Evolutionary conservation across 2,113 vertebrate species (phyloP).

Genomic region (Lonchura striata): DNA sequence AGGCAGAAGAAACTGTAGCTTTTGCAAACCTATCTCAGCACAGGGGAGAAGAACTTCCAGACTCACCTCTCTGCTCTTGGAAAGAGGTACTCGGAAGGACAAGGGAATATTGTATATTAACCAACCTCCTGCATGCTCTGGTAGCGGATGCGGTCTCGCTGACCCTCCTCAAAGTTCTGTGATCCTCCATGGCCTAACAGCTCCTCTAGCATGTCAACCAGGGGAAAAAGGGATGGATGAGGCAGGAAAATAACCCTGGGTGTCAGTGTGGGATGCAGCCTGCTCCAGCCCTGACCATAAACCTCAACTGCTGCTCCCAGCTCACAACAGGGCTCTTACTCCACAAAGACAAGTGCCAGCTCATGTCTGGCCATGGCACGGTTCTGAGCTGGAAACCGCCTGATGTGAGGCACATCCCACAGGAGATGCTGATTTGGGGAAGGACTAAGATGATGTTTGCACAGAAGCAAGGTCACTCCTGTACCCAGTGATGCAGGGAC

Average conservation of each 20-base stretch:
- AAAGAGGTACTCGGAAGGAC: not conserved
- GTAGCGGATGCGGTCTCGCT: fast-evolving
- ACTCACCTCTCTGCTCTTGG: not conserved
- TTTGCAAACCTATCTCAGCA: not conserved
- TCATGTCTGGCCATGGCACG: fast-evolving
- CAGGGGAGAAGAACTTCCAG: not conserved
- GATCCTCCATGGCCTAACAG: not conserved
- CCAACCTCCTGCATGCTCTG: fast-evolving
- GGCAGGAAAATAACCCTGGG: not conserved
- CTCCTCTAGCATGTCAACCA: not conserved
- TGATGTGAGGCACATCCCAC: not conserved
- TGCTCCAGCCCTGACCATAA: fast-evolving
- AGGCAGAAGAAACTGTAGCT: not conserved
- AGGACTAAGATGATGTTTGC: fast-evolving
- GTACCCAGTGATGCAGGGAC: too few relatives aligned
- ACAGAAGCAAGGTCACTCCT: fast-evolving
- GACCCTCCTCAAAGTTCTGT: not conserved
- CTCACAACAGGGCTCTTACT: not conserved
- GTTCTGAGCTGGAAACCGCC: fast-evolving
- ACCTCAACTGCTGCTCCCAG: not conserved
- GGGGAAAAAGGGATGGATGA: not conserved
- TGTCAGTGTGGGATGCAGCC: fast-evolving
- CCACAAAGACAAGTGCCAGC: not conserved
- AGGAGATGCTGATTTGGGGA: fast-evolving
- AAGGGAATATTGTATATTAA: not conserved